Evolutionary conservation across 2,113 vertebrate species (phyloP).

Genomic region (Ginglymostoma cirratum): DNA sequence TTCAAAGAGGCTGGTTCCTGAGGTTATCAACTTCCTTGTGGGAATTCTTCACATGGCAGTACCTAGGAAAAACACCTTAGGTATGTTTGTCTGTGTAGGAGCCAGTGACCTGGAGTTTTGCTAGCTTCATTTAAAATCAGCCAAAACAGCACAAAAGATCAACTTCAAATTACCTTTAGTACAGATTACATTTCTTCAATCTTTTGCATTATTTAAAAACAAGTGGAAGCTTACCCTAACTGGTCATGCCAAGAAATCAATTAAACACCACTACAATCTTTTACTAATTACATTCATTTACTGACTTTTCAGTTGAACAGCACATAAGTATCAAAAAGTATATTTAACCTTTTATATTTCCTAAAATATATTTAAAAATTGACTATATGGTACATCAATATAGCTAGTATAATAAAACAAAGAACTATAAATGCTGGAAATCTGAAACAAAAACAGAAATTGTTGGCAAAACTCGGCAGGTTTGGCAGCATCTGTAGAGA

Average conservation of each 20-base stretch:
- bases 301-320: too few species aligned
- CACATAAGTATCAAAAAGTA: neutral
- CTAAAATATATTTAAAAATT: too few species aligned
- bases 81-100: conserved; percentile 50
- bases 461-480: too few species aligned
- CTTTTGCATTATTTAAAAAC: neutral
- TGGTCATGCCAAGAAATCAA: neutral
- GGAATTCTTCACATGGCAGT: conserved; percentile 74
- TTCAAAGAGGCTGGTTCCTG: conserved; percentile 79
- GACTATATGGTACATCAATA: too few species aligned
- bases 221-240: neutral
- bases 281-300: too few species aligned
- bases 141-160: neutral
- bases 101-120: neutral
- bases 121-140: neutral
- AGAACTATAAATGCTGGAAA: too few species aligned
- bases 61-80: conserved; percentile 54
- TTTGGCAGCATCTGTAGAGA: too few species aligned
- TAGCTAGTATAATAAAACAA: too few species aligned
- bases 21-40: conserved; percentile 79
- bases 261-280: too few species aligned
- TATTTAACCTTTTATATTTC: neutral
- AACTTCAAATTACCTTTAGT: neutral
- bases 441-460: too few species aligned
- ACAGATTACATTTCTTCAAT: neutral